Base-by-base conservation (phyloP, 2,113 vertebrate genomes). In the Cyphomyrus discorhynchus region DNA sequence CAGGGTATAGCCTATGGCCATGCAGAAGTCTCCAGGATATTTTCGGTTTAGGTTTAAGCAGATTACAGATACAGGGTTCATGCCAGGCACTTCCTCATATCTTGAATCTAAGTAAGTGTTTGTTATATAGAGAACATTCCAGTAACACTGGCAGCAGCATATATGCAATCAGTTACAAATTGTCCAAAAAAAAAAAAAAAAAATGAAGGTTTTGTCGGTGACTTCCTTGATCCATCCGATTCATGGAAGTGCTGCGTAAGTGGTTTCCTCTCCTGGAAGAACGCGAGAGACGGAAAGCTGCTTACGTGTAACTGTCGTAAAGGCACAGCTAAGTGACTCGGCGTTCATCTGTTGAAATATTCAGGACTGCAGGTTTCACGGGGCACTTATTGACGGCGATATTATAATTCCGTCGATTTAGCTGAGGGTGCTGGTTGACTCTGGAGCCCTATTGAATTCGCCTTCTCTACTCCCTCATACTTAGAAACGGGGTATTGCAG, bases 221-320 rank as follows among this genome's bases (percentile, higher is more conserved):
- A 50, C 5, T 27, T 49, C 39, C 53, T 10, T 35, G 45, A 49
- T 74, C 42, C 56, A 50, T 86, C 3, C 50, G 89, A 90, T 56
- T 86, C 24, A 66, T 27, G 0, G 0, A 66, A 86, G 53, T 39
- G 83, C 89, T 2, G 83, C 66, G 45, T 86, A 27, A 89, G 89
- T 45, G 42, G 83, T 9, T 83, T 47, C 88, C n/a, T 8, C 74
- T n/a, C 45, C 52, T 56, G 9, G 13, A 84, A 80, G 47, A 74
- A 47, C 21, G 24, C 5, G 5, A 17, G 11, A 84, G 77, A 11
- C 80, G 42, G 3, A 47, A 19, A 86, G 53, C 62, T 52, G 39
- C 45, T 70, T 66, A 90, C 11, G 27, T 86, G 85, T 90, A 42
- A 46, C 31, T 86, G 49, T 56, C 66, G 84, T 70, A 52, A 24